These are phyloP conservation scores for Strix occidentalis DNA, from an alignment of 2,797 vertebrate species.

Conservation along the genomic window DNA sequence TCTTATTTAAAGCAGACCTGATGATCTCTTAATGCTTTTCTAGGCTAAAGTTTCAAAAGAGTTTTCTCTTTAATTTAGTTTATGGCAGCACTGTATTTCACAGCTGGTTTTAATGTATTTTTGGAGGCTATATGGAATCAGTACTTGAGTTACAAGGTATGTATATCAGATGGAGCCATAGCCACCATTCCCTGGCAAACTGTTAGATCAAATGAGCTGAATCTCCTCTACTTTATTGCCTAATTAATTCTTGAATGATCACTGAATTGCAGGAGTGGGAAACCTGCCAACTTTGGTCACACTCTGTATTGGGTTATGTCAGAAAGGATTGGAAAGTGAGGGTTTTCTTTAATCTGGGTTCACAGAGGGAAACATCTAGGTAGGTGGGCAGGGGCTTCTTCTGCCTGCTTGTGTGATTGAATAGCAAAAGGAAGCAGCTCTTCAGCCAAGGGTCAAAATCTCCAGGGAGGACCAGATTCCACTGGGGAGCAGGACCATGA, in stretches of 20 bases:
- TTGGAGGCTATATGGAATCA: constrained; percentile 41
- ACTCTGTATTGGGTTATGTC: neutral
- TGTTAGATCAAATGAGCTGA: constrained; percentile 56
- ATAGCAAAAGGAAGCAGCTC: neutral
- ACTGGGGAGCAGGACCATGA: neutral
- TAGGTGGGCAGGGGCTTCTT: constrained; percentile 36
- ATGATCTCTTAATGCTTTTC: constrained; percentile 70
- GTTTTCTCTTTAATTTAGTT: constrained; percentile 72
- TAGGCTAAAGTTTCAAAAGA: constrained; percentile 73
- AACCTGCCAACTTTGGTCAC: constrained; percentile 25
- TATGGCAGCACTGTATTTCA: constrained; percentile 67
- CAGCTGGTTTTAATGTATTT: constrained; percentile 66
- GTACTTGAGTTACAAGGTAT: constrained; percentile 54
- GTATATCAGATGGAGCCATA: constrained; percentile 49
- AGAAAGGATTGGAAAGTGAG: constrained; percentile 7
- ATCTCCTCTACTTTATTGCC: constrained; percentile 60
- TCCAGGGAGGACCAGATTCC: neutral
- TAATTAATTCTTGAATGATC: constrained; percentile 55
- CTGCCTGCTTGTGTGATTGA: neutral
- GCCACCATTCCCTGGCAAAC: constrained; percentile 58
- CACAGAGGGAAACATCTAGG: constrained; percentile 32
- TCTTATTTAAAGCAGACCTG: constrained; percentile 57
- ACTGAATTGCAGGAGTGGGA: constrained; percentile 24
- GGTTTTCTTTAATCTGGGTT: constrained; percentile 32
- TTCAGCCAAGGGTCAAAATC: neutral